Evolutionary conservation across 2,888 invertebrate genomes (phyloP).

Genomic region (Lycaena phlaeas): DNA sequence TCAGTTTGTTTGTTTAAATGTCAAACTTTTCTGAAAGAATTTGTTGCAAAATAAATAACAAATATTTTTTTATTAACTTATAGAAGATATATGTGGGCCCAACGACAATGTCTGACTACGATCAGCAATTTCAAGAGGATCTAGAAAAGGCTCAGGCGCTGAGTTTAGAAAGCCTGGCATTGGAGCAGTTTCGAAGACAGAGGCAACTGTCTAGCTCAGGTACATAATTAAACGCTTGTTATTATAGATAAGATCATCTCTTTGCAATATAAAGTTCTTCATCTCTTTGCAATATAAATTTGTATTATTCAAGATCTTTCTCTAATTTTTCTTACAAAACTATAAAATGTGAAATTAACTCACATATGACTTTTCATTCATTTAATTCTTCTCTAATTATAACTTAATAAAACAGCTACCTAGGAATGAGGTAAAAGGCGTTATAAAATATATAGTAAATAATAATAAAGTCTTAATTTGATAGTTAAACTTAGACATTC

Average conservation of each 20-base stretch:
- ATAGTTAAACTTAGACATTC: no score
- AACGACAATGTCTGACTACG: conserved; percentile 77
- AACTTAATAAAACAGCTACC: no score
- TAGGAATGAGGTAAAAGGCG: no score
- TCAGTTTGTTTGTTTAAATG: conserved; percentile 24
- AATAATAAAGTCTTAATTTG: no score
- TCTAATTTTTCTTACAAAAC: no score
- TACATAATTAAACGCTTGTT: conserved; percentile 43
- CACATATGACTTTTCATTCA: no score
- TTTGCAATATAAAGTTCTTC: no score
- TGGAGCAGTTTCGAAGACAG: conserved; percentile 85
- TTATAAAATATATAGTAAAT: no score
- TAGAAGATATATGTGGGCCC: conserved; percentile 37
- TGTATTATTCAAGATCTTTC: no score
- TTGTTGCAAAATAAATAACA: conserved; percentile 16
- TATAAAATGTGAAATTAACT: no score
- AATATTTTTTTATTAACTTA: conserved; percentile 28
- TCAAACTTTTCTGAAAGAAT: conserved; percentile 24
- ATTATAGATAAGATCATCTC: conserved; percentile 27
- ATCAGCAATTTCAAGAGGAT: conserved; percentile 88
- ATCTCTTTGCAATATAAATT: no score
- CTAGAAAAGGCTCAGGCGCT: conserved; percentile 90
- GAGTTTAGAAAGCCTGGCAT: conserved; percentile 87
- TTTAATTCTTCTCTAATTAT: no score
- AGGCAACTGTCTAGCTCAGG: conserved; percentile 70